Percentiles rank a stretch among this genome's conserved stretches.
Evolutionary conservation across 2,797 vertebrate species (phyloP).

Genomic region (Botia kubotai): DNA sequence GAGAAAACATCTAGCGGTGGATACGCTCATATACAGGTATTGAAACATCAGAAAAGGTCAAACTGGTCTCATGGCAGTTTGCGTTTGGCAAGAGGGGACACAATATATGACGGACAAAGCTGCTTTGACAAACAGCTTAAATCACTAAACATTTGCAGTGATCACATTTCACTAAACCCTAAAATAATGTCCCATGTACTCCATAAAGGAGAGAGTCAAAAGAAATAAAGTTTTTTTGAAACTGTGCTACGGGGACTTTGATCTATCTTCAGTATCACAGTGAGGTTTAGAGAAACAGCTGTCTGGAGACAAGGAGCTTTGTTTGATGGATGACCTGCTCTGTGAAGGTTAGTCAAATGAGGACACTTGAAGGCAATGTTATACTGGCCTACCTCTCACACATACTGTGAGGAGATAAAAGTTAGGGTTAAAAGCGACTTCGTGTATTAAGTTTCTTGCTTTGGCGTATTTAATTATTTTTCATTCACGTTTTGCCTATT

Average conservation of each 20-base stretch:
- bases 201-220: neutral
- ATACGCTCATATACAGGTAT: slow-evolving; percentile 34
- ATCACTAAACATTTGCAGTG: slow-evolving; percentile 1
- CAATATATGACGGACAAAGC: neutral
- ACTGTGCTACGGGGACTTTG: slow-evolving; percentile 36
- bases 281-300: slow-evolving; percentile 44
- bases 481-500: neutral
- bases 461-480: neutral
- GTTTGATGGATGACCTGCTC: slow-evolving; percentile 38
- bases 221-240: slow-evolving; percentile 34
- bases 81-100: neutral
- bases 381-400: slow-evolving; percentile 6
- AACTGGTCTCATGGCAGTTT: slow-evolving; percentile 27
- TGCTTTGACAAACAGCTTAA: neutral
- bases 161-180: slow-evolving; percentile 11
- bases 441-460: neutral
- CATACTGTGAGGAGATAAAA: neutral
- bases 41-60: slow-evolving; percentile 26
- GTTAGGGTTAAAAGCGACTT: neutral
- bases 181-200: neutral
- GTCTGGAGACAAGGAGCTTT: slow-evolving; percentile 48
- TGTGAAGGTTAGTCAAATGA: slow-evolving; percentile 43
- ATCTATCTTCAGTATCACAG: slow-evolving; percentile 39
- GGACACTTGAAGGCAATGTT: slow-evolving; percentile 20
- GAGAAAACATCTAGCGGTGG: slow-evolving; percentile 26